Base-by-base conservation (phyloP, 1,140 invertebrate genomes). In the Euglossa dilemma region DNA sequence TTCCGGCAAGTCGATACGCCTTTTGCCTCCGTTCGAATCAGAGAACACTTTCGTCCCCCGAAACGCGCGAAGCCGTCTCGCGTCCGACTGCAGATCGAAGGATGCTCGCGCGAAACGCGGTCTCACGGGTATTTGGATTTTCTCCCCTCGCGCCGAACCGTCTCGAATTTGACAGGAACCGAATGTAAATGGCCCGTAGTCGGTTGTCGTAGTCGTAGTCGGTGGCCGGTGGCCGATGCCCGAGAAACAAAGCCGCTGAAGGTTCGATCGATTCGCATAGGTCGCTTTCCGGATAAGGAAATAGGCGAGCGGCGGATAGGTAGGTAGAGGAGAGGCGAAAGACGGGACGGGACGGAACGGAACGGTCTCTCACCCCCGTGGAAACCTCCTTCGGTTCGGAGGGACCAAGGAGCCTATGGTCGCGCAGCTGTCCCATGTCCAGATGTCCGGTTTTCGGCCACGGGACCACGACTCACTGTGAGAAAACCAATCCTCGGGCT, bases 401-500 rank as follows among this genome's bases (percentile, higher is more conserved):
- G 45, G 57, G 56, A 78, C 74, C 64, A 23, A 70, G 72, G 75
- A 63, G 61, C 66, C 72, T 57, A 83, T 82, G 86, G 86, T 89
- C 84, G 20, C 70, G 75, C 91, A 92, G 91, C 91, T 92, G 91
- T 91, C 91, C 91, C 90, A 73, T 84, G 91, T 92, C 91, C 91
- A 92, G 91, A 92, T 92, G 91, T 92, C 91, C 91, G 90, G 84
- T 90, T 87, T 87, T 87, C 87, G 86, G 72, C 73, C 73, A 86
- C 88, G 88, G 85, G 85, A 82, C 88, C 50, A 79, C 79, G 78
- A 71, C 66, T 75, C 80, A 89, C 90, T 92, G 91, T 92, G 91
- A 92, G 91, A 92, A 92, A 92, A 91, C 88, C 89, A 85, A 84
- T 90, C 88, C 90, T 87, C 78, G 85, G 89, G 85, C 85, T 54